These are phyloP conservation scores for Drosophila oshimai DNA, from an alignment of 1,140 invertebrate genomes.

Conservation along the genomic window DNA sequence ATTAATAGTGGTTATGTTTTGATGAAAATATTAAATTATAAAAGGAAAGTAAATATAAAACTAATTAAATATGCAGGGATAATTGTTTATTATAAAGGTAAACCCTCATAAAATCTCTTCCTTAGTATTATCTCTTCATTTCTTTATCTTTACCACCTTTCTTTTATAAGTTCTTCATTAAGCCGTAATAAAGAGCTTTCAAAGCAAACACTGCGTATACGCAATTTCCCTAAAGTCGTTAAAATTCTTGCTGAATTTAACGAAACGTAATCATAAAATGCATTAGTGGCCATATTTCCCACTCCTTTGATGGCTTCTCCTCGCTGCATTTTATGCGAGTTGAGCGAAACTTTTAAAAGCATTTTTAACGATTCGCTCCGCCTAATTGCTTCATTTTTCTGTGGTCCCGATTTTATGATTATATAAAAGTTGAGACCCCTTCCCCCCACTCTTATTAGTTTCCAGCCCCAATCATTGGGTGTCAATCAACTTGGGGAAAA, in stretches of 20 bases:
- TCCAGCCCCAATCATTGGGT: background rate
- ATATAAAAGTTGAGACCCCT: constrained; percentile 43
- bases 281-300: constrained; percentile 10
- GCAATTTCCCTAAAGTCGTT: constrained; percentile 15
- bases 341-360: constrained; percentile 49
- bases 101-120: no score
- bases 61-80: no score
- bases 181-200: background rate
- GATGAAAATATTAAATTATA: no score
- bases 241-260: constrained; percentile 45
- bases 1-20: background rate
- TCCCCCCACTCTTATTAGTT: background rate
- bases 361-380: constrained; percentile 51
- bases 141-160: background rate
- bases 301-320: constrained; percentile 30
- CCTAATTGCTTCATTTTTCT: constrained; percentile 48
- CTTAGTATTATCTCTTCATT: background rate
- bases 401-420: constrained; percentile 44
- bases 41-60: no score
- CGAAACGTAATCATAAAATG: constrained; percentile 48
- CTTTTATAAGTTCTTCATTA: background rate
- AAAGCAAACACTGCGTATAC: constrained; percentile 13
- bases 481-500: constrained; percentile 29
- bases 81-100: no score
- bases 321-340: constrained; percentile 57